phyloP scores from a whole-genome alignment of 2,113 vertebrate species.

The Ochotona princeps region DNA sequence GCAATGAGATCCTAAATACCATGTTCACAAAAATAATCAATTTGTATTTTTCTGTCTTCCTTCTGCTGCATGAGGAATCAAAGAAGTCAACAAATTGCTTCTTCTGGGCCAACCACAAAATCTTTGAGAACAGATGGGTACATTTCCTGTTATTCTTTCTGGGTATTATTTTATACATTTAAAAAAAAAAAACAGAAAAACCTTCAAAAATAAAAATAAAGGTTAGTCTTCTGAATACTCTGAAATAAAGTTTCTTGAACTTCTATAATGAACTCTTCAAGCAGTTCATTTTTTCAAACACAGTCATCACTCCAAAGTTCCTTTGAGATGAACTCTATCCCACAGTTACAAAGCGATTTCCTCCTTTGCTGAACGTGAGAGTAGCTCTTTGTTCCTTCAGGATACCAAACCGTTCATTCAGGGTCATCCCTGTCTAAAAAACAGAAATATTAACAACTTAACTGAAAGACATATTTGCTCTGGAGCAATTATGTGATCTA shows the following conservation, averaged over 20 bases:
- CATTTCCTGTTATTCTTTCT: conserved; percentile 73
- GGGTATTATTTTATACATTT: conserved; percentile 74
- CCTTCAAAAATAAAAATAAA: conserved; percentile 82
- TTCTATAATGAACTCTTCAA: conserved; percentile 81
- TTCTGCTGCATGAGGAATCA: conserved; percentile 75
- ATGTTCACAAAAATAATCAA: conserved; percentile 75
- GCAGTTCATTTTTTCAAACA: conserved; percentile 70
- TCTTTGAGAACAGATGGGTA: conserved; percentile 53
- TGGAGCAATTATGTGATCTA: conserved; percentile 40
- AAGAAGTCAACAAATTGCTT: conserved; percentile 78
- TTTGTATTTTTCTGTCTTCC: conserved; percentile 63
- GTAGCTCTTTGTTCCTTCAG: conserved; percentile 93
- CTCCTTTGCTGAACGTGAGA: conserved; percentile 90
- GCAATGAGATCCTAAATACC: conserved; percentile 67
- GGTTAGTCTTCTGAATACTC: conserved; percentile 79
- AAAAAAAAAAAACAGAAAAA: conserved; percentile 62
- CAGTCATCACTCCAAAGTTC: conserved; percentile 71
- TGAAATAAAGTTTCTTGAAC: conserved; percentile 82
- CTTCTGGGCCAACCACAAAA: conserved; percentile 69
- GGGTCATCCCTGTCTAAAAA: conserved; percentile 93
- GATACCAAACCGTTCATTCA: conserved; percentile 97
- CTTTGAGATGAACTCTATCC: conserved; percentile 79
- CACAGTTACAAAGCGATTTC: conserved; percentile 95
- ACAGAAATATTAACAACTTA: conserved; percentile 59
- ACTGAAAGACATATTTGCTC: background rate